Conservation (phyloP, 2,888 invertebrate genomes). For the Drosophila ezoana region DNA sequence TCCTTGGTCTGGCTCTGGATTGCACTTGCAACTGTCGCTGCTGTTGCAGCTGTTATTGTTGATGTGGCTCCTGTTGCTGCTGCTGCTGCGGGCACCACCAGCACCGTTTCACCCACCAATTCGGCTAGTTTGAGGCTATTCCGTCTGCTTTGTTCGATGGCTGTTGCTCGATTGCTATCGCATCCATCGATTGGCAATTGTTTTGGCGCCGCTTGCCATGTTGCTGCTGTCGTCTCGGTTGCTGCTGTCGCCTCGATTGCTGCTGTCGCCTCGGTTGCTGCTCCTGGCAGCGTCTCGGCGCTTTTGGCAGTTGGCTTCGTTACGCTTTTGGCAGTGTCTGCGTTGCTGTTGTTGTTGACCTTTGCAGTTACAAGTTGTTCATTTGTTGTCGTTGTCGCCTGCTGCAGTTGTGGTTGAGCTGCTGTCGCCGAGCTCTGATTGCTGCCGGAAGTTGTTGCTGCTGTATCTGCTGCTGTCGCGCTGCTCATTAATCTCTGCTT, state of each 20-base stretch:
- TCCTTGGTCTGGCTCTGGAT: conserved; percentile 62
- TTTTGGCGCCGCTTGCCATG: conserved; percentile 34
- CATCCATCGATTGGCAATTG: conserved; percentile 47
- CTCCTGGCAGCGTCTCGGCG: conserved; percentile 40
- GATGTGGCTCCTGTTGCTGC: conserved; percentile 18
- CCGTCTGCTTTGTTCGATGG: conserved; percentile 70
- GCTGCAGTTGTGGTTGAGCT: conserved; percentile 12
- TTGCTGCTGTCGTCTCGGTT: conserved; percentile 21
- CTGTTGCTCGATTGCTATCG: conserved; percentile 68
- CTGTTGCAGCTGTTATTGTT: conserved; percentile 19
- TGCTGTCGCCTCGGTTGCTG: conserved; percentile 36
- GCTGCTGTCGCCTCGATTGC: conserved; percentile 39
- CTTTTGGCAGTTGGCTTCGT: conserved; percentile 64
- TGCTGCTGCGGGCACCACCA: conserved; percentile 59
- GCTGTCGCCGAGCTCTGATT: conserved; percentile 30
- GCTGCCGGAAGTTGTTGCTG: conserved; percentile 50
- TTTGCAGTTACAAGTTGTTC: conserved; percentile 67
- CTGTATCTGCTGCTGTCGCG: conserved; percentile 19
- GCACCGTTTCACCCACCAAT: conserved; percentile 71
- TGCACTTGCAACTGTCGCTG: conserved; percentile 4
- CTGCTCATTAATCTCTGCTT: conserved; percentile 60
- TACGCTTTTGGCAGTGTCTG: conserved; percentile 59
- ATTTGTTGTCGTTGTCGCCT: conserved; percentile 49
- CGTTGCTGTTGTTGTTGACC: conserved; percentile 53
- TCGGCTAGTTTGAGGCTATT: conserved; percentile 64